Evolutionary conservation across 2,113 vertebrate species (phyloP), one percentile per base, ranked within the genome.

Genomic region (Paraplagusia blochii): DNA sequence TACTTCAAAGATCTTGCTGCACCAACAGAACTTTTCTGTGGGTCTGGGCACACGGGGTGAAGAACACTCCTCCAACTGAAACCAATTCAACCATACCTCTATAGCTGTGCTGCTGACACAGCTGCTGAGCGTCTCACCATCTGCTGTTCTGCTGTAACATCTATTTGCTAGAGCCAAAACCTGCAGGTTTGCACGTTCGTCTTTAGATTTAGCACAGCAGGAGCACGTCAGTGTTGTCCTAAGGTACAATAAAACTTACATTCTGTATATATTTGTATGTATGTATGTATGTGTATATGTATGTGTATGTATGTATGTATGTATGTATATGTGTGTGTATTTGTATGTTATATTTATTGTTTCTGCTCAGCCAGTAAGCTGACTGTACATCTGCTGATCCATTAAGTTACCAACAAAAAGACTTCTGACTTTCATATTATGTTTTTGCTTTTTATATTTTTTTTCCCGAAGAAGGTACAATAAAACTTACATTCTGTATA

Each of bases 391-490:
- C 22, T 29, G 22, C 22, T 29, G 22, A 29, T 29, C 6, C 6
- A 6, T 29, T 29, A 29, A 29, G 22, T 29, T 29, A 29, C 22
- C 22, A 29, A 29, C 22, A 29, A 29, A 29, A 29, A 29, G 22
- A 4, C 22, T 29, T 29, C 2, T 29, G 22, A 4, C 22, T 4
- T n/a, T 4, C 22, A 29, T 29, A 2, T 29, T 29, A 29, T 59
- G 7, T 51, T 13, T 13, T 1, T 65, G 48, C 4, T 15, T 7
- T 17, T 34, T 10, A 11, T 74, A 16, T 18, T 58, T 19, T n/a
- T n/a, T n/a, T 52, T 49, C 62, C 68, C 93, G 93, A 94, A 86
- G 95, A 95, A n/a, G n/a, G n/a, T n/a, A n/a, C n/a, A n/a, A n/a
- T n/a, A n/a, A n/a, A n/a, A n/a, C n/a, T n/a, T n/a, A n/a, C n/a